A percentile compares a stretch with the other conserved stretches of the same genome.
These are phyloP conservation scores for Hymenochirus boettgeri DNA, from an alignment of 2,113 vertebrate genomes.

Conservation along the genomic window DNA sequence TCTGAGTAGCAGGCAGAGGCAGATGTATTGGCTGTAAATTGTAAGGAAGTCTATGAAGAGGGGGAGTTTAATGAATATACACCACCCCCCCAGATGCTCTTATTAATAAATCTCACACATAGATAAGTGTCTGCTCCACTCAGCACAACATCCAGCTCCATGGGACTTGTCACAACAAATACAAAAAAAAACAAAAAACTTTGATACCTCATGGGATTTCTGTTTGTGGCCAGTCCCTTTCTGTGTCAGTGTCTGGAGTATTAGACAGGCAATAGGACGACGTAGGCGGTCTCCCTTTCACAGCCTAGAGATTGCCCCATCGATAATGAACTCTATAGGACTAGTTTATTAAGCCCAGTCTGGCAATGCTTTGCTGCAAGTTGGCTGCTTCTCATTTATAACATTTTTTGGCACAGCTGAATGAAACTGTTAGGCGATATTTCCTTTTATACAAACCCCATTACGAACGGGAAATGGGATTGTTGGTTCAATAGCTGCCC, in stretches of 20 bases:
- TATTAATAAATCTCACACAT: no score
- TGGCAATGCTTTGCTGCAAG: constrained; percentile 63
- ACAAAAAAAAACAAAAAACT: no score
- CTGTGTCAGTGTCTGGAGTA: constrained; percentile 24
- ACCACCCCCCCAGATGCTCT: constrained; percentile 1
- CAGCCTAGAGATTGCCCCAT: constrained; percentile 62
- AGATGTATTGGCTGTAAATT: no score
- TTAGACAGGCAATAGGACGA: constrained; percentile 53
- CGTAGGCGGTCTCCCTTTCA: constrained; percentile 63
- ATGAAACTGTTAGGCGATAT: constrained; percentile 73
- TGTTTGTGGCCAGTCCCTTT: no score
- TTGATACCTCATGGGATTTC: constrained; percentile 48
- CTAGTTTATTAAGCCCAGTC: constrained; percentile 66
- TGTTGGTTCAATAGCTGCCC: constrained; percentile 62
- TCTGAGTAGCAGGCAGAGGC: no score
- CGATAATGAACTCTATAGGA: constrained; percentile 65
- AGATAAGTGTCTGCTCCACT: neutral
- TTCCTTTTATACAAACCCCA: constrained; percentile 67
- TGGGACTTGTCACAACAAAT: constrained; percentile 38
- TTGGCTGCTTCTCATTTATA: constrained; percentile 69
- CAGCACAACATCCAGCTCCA: constrained; percentile 8
- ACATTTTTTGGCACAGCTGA: constrained; percentile 70
- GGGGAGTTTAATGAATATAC: constrained; percentile 6
- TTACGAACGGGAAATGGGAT: constrained; percentile 63
- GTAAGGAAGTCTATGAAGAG: constrained; percentile 40